Conservation (phyloP, 2,797 vertebrate genomes). For the Brachyalestes nurse region DNA sequence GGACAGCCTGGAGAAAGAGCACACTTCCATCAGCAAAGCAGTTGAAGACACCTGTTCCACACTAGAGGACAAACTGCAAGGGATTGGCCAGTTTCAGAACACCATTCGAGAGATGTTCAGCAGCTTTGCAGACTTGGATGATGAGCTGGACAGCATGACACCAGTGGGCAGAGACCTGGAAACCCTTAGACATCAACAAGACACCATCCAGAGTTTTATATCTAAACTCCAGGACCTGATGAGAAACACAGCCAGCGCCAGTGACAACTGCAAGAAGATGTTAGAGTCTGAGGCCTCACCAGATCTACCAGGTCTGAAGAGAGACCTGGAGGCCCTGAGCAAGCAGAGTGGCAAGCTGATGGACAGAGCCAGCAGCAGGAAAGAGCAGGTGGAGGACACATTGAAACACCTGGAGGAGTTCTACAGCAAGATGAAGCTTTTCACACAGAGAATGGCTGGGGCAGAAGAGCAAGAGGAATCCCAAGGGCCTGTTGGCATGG, state of each 20-base stretch:
- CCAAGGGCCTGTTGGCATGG: conserved; percentile 92
- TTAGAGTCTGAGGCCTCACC: conserved; percentile 89
- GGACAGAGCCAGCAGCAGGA: conserved; percentile 87
- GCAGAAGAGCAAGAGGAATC: conserved; percentile 89
- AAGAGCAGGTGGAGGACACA: conserved; percentile 82
- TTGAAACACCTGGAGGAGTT: conserved; percentile 84
- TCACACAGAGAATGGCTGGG: conserved; percentile 75
- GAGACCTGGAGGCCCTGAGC: conserved; percentile 92
- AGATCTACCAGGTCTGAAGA: conserved; percentile 91
- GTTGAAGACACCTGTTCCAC: conserved; percentile 86
- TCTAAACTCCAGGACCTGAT: conserved; percentile 88
- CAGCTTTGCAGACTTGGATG: conserved; percentile 92
- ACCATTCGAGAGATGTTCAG: conserved; percentile 95
- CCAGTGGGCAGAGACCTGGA: conserved; percentile 83
- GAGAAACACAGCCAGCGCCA: conserved; percentile 82
- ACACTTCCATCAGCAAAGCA: conserved; percentile 77
- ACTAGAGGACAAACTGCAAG: conserved; percentile 93
- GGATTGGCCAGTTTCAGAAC: conserved; percentile 96
- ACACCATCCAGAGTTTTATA: conserved; percentile 82
- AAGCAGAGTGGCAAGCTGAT: conserved; percentile 95
- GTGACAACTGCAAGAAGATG: conserved; percentile 92
- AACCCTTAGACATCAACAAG: conserved; percentile 82
- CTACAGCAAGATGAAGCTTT: conserved; percentile 80
- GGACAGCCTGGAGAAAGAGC: conserved; percentile 85
- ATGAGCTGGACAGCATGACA: conserved; percentile 93